These are phyloP conservation scores for Podotricha telesiphe DNA, from an alignment of 2,888 invertebrate species.

Conservation along the genomic window DNA sequence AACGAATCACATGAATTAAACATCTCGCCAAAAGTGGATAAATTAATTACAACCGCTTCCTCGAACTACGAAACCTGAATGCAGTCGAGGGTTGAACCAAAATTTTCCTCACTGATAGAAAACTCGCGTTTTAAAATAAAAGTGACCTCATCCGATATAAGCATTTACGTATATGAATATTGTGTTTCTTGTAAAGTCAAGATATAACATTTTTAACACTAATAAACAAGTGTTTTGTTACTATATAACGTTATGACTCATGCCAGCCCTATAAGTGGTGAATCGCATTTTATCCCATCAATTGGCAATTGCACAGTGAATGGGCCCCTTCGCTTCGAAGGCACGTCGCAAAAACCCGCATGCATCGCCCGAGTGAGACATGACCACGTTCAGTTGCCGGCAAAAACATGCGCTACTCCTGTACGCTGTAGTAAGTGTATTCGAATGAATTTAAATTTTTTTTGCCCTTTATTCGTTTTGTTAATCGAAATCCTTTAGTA, in stretches of 20 bases:
- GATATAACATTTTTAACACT: not conserved
- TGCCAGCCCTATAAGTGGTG: conserved; percentile 54
- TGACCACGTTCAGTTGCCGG: conserved; percentile 24
- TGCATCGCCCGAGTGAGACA: conserved; percentile 19
- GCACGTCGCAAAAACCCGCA: conserved; percentile 52
- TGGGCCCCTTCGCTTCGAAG: conserved; percentile 65
- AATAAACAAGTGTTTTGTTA: not conserved
- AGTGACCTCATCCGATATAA: not conserved
- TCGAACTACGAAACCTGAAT: conserved; percentile 54
- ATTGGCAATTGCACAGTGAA: conserved; percentile 72
- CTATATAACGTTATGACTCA: not conserved
- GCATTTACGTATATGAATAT: not conserved
- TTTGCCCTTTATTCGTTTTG: not conserved
- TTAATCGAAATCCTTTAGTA: not conserved
- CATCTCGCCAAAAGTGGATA: conserved; percentile 66
- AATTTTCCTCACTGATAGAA: not conserved
- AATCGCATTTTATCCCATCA: conserved; percentile 63
- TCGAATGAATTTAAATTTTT: conserved; percentile 5
- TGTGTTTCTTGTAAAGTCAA: not conserved
- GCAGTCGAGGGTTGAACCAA: conserved; percentile 25
- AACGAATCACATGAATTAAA: conserved; percentile 56
- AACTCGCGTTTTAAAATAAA: not conserved
- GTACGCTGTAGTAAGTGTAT: conserved; percentile 32
- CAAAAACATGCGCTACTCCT: conserved; percentile 44
- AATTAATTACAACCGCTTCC: conserved; percentile 68